Evolutionary conservation across 2,113 vertebrate genomes (phyloP), one percentile per base, ranked within the genome.

Genomic region (Mesoclemmys tuberculata): DNA sequence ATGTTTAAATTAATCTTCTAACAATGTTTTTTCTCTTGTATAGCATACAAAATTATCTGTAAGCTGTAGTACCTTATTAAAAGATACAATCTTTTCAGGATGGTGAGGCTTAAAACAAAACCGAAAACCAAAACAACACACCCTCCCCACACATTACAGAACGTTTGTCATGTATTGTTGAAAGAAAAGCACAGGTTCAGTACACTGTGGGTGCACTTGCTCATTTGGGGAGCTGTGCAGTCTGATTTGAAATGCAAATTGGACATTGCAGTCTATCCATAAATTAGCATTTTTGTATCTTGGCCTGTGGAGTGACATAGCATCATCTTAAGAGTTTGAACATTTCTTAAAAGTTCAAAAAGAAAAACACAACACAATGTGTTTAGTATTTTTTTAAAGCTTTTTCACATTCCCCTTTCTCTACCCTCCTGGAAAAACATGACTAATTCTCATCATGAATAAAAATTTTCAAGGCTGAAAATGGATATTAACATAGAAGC

Each of bases 161-260:
- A 19, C 56, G 38, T 64, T 26, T 90, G 38, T 19, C 78, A 27
- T 31, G 78, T 84, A 89, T 54, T 92, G 80, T 13, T 61, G 81
- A 48, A 80, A 91, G 93, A 84, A 93, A 95, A 90, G 79, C 93
- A 88, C 12, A 97, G 97, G 91, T 97, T 96, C 97, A 96, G 88
- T 80, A 97, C 75, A 78, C 87, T 88, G 55, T 75, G 58, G 95
- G 93, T 61, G 79, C 89, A 96, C 78, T 92, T 41, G 88, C 94
- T 94, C 93, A 88, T 92, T 97, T 95, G 87, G 94, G 93, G 90
- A 97, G 90, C 87, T 93, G 96, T 95, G 97, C 96, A 97, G 96
- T 84, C 97, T 97, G 96, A 98, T 98, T 98, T 97, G 96, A 97
- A 98, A 98, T 97, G 97, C 98, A 98, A 98, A 98, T 98, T 95